phyloP scores from a whole-genome alignment of 2,113 vertebrate genomes.

The Psephotus haematonotus region DNA sequence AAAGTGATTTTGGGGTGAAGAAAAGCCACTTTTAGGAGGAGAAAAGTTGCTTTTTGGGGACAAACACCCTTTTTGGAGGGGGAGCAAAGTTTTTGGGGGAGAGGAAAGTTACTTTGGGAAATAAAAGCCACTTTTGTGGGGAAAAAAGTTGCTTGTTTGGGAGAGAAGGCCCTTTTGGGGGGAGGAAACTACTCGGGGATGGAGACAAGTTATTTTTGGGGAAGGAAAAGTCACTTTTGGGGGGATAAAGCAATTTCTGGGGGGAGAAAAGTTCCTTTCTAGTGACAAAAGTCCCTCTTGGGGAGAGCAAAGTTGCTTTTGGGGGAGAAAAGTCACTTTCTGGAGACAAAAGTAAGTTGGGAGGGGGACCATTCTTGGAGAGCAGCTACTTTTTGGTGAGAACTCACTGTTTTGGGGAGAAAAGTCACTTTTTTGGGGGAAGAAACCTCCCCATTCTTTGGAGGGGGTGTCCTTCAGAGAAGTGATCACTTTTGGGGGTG shows the following conservation, averaged over 20 bases:
- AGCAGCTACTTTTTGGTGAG: background rate
- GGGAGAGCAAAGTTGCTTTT: background rate
- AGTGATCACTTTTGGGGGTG: fast-evolving
- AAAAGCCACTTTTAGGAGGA: background rate
- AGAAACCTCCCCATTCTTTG: background rate
- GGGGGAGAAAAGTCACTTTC: background rate
- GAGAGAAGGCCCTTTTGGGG: background rate
- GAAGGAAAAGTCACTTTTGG: background rate
- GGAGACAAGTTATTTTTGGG: background rate
- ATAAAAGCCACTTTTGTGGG: background rate
- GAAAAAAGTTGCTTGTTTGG: background rate
- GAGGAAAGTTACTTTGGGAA: background rate
- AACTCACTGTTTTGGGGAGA: background rate
- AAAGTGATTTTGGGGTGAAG: background rate
- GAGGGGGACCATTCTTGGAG: background rate
- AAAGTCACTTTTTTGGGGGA: background rate
- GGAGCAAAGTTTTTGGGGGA: background rate
- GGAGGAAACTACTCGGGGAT: too few relatives aligned
- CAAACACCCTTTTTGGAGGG: too few relatives aligned
- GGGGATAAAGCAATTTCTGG: fast-evolving
- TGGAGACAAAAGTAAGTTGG: background rate
- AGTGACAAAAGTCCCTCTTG: background rate
- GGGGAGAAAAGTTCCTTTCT: background rate
- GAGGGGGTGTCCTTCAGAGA: fast-evolving
- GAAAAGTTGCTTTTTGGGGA: background rate